phyloP scores from a whole-genome alignment of 2,888 invertebrate species.

The Tachystola acroxantha region DNA sequence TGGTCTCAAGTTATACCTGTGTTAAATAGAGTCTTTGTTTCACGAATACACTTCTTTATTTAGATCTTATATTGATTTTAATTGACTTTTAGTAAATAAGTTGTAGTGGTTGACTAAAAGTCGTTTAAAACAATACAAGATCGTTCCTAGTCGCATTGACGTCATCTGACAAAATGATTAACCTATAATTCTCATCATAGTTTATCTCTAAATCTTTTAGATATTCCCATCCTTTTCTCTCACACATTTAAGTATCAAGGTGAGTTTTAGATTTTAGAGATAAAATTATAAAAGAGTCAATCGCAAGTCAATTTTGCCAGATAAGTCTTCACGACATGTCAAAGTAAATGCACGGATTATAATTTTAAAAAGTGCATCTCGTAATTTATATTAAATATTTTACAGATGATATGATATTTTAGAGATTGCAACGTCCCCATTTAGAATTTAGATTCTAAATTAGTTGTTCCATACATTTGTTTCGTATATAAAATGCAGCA shows the following conservation, averaged over 20 bases:
- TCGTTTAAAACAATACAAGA: background rate
- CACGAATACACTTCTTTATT: slow-evolving; percentile 29
- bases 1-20: slow-evolving; percentile 62
- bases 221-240: too few species aligned
- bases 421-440: slow-evolving; percentile 28
- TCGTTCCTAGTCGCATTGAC: background rate
- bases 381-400: slow-evolving; percentile 9
- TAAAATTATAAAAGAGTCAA: too few species aligned
- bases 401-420: slow-evolving; percentile 23
- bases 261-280: too few species aligned
- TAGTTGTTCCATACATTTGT: background rate
- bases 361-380: slow-evolving; percentile 9
- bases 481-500: slow-evolving; percentile 1
- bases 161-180: slow-evolving; percentile 3
- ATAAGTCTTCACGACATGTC: too few species aligned
- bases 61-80: background rate
- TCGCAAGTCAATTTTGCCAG: background rate
- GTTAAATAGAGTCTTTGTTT: slow-evolving; percentile 29
- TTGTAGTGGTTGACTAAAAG: background rate
- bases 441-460: slow-evolving; percentile 2
- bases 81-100: background rate
- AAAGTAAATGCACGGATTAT: slow-evolving; percentile 9
- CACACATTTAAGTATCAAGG: too few species aligned
- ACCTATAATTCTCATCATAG: too few species aligned
- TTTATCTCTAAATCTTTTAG: too few species aligned